Base-by-base conservation (phyloP, 1,140 invertebrate species). In the Kradibia gibbosae region DNA sequence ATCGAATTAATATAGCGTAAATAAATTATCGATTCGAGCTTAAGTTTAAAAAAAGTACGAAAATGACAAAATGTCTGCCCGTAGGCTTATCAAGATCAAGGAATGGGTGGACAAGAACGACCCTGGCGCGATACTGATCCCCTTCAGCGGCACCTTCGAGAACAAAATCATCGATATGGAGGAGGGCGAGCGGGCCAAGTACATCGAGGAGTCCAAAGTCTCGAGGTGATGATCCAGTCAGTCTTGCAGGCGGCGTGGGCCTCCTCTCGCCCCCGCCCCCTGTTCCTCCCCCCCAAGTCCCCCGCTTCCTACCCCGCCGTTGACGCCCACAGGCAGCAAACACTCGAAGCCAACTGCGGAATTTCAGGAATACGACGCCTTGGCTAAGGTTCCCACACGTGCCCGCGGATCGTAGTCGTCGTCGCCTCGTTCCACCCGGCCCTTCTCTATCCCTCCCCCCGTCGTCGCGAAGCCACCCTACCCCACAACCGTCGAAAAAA, bases 21-120 rank as follows among this genome's bases (percentile, higher is more conserved):
- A n/a, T n/a, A n/a, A n/a, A n/a, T n/a, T n/a, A n/a, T n/a, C n/a
- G n/a, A n/a, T n/a, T n/a, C n/a, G n/a, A n/a, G n/a, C n/a, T n/a
- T 3, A 55, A n/a, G 7, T 55, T 55, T n/a, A 3, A 55, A 55
- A 4, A 2, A n/a, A n/a, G 53, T n/a, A 55, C 25, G n/a, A 60
- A 60, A 28, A 60, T n/a, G 31, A 31, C 10, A 60, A n/a, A 2
- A 60, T 11, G 0, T 36, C 22, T 65, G 31, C n/a, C 55, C 50
- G 71, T 86, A 99, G 97, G 97, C 93, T 99, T 87, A 93, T 96
- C 17, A 99, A 99, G 92, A 97, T 99, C 85, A 99, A 99, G 89
- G 98, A 99, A 91, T 99, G 98, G 98, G 96, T 99, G 82, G 98
- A 99, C 90, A 96, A 96, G 86, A 96, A 99, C 89, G 99, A 99